Conservation (phyloP, 2,113 vertebrate genomes). For the Chaetura pelagica region DNA sequence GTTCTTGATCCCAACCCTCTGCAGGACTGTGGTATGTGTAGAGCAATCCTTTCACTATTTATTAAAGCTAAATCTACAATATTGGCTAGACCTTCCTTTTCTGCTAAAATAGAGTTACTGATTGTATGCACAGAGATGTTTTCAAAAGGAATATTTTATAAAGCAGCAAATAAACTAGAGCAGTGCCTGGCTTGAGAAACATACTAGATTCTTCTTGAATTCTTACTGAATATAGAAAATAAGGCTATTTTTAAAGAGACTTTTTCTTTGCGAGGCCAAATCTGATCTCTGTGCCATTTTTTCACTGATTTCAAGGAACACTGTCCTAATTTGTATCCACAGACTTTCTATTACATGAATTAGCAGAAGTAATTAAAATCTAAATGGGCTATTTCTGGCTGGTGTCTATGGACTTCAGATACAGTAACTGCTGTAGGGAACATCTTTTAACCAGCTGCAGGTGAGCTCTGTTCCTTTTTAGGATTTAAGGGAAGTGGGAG, state of each 20-base stretch:
- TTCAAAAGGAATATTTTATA: slow-evolving; percentile 29
- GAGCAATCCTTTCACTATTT: slow-evolving; percentile 10
- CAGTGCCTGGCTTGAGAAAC: not conserved
- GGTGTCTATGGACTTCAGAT: not conserved
- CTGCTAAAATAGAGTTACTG: not conserved
- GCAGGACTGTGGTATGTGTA: not conserved
- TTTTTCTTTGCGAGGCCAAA: not conserved
- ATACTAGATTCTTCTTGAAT: not conserved
- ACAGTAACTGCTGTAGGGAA: not conserved
- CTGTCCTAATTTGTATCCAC: not conserved
- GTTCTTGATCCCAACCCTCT: not conserved
- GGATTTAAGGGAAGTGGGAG: not conserved
- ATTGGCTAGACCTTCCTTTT: not conserved
- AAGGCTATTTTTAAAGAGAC: not conserved
- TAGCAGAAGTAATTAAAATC: not conserved
- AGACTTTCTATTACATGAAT: not conserved
- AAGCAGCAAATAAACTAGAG: slow-evolving; percentile 26
- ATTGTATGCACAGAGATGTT: slow-evolving; percentile 29
- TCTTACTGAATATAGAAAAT: not conserved
- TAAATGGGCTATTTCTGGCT: not conserved
- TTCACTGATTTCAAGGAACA: not conserved
- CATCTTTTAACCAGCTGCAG: not conserved
- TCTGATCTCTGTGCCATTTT: not conserved
- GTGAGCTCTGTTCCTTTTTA: not conserved
- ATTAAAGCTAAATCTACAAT: not conserved